Percentiles rank a stretch among this genome's conserved stretches.
Evolutionary conservation across 2,113 vertebrate genomes (phyloP).

Genomic region (Ochotona princeps): DNA sequence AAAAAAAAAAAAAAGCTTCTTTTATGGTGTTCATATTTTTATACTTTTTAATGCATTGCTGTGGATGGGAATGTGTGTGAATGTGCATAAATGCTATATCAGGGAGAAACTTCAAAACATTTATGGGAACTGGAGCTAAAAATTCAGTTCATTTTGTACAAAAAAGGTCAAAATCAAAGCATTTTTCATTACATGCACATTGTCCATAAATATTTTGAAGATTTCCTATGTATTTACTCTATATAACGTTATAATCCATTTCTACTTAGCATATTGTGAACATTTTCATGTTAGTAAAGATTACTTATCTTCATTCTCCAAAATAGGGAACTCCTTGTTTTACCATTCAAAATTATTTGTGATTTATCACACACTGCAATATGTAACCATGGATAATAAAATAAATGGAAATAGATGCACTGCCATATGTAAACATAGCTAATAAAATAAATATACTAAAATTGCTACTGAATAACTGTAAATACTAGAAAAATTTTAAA

Average conservation of each 20-base stretch:
- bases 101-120: too few relatives aligned
- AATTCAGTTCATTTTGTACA: too few relatives aligned
- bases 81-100: neutral
- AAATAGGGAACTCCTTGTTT: neutral
- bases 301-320: constrained; percentile 16
- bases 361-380: constrained; percentile 37
- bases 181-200: too few relatives aligned
- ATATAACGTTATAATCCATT: neutral
- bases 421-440: constrained; percentile 20
- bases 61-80: neutral
- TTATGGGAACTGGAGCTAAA: too few relatives aligned
- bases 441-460: constrained; percentile 73
- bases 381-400: constrained; percentile 54
- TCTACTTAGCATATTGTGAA: neutral
- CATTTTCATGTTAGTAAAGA: neutral
- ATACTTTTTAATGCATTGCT: neutral
- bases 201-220: too few relatives aligned
- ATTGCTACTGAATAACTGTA: constrained; percentile 58
- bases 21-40: neutral
- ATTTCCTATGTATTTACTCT: neutral
- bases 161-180: too few relatives aligned
- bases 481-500: constrained; percentile 68
- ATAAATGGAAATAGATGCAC: constrained; percentile 18
- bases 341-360: constrained; percentile 41
- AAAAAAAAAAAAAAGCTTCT: neutral